Percentiles rank a stretch among this genome's conserved stretches.
Evolutionary conservation across 35 echinoderm and acorn worm genomes (phyloP).

Genomic region (Holothuria glaberrima): DNA sequence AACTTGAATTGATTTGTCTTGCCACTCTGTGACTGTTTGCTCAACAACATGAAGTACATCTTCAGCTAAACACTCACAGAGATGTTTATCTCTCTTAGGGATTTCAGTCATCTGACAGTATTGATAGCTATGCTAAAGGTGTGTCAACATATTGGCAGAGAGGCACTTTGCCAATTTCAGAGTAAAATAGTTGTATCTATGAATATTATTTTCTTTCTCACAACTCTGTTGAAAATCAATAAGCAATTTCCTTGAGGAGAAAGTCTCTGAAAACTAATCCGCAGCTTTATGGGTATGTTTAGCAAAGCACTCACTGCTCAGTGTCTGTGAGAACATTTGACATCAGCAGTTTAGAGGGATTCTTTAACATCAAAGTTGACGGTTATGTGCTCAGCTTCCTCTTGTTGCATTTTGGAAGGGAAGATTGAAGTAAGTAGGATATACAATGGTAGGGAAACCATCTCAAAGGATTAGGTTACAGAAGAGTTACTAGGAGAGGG

Average conservation of each 20-base stretch:
- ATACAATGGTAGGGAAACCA: too few relatives aligned
- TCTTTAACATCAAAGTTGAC: too few relatives aligned
- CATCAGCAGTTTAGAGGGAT: too few relatives aligned
- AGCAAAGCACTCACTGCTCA: too few relatives aligned
- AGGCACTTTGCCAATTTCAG: slow-evolving; percentile 11
- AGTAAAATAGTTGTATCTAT: slow-evolving; percentile 46
- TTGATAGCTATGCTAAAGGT: slow-evolving; percentile 9
- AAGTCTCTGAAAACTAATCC: slow-evolving; percentile 54
- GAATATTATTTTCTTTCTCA: slow-evolving; percentile 28
- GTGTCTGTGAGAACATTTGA: too few relatives aligned
- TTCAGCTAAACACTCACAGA: slow-evolving; percentile 13
- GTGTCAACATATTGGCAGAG: slow-evolving; percentile 4
- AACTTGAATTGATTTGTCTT: not conserved
- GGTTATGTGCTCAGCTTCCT: too few relatives aligned
- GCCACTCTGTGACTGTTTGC: slow-evolving; percentile 32
- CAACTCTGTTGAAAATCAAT: slow-evolving; percentile 46
- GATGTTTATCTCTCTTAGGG: slow-evolving; percentile 1
- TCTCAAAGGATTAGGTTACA: too few relatives aligned
- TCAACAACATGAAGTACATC: slow-evolving; percentile 35
- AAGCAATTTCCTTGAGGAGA: slow-evolving; percentile 62
- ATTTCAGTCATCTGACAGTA: too few relatives aligned
- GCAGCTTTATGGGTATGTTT: too few relatives aligned
- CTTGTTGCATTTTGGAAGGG: too few relatives aligned
- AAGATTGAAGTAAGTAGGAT: too few relatives aligned
- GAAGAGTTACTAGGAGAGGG: too few relatives aligned